Evolutionary conservation across 2,888 invertebrate species (phyloP), one percentile per base, ranked within the genome.

Genomic region (Platypus cylindrus): DNA sequence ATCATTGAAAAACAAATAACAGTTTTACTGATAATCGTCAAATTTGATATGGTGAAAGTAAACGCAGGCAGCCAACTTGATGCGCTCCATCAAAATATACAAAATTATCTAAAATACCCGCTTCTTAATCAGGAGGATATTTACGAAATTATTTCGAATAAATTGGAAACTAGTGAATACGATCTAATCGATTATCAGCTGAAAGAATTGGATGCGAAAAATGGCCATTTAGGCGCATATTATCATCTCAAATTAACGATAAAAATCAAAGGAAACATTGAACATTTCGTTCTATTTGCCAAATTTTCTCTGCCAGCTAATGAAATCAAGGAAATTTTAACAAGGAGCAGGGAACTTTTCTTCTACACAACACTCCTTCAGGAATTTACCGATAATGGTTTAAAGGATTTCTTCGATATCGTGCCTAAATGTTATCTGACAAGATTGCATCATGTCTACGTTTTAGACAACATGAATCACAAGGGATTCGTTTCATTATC

Each of bases 281-380:
- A 30, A 26, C 3, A 30, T 3, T 5, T 34, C 9, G 16, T 14
- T 8, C 23, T 38, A 5, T 38, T 38, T 22, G 34, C 26, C 9
- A 38, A 38, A 22, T 16, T 34, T 17, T 11, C 34, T 1, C 16
- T 18, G 3, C 4, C 17, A 16, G 14, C 27, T 8, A 23, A 16
- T 9, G 34, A 34, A 12, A 27, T 16, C 8, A n/a, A n/a, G n/a
- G n/a, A n/a, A 15, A 2, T 25, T 2, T 36, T 48, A 12, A 36
- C 48, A 3, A 30, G 25, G 5, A 7, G 12, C 5, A 52, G 51
- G 36, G 53, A 54, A 39, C 38, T 44, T 17, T 48, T 49, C 1
- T 61, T 69, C 17, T 71, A 66, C 41, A 49, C 54, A 24, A 38
- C 30, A 5, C 48, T 63, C 30, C 46, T 69, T 4, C 45, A 66